Conservation (phyloP, 2,888 invertebrate species). For the Beris morrisii region DNA sequence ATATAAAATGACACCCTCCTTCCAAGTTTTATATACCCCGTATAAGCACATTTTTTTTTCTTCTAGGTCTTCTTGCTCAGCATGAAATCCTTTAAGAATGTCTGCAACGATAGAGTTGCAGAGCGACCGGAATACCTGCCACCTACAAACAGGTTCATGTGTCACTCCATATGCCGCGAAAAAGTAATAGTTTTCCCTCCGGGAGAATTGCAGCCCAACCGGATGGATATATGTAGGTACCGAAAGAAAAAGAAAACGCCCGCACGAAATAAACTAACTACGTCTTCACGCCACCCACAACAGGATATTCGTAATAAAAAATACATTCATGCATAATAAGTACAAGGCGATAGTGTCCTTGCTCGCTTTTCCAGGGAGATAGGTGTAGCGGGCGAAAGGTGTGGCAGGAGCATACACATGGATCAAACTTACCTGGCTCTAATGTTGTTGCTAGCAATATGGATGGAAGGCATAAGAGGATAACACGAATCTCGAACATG, state of each 20-base stretch:
- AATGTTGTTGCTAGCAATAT: constrained; percentile 56
- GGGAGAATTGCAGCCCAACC: neutral
- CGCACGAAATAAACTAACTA: neutral
- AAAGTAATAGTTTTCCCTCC: neutral
- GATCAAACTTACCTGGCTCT: constrained; percentile 53
- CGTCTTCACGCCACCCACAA: neutral
- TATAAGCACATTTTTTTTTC: neutral
- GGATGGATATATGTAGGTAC: neutral
- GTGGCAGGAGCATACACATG: neutral
- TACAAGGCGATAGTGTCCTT: neutral
- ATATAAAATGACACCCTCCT: constrained; percentile 30
- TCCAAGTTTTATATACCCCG: neutral
- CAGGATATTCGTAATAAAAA: constrained; percentile 8
- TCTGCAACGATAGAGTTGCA: too few relatives aligned
- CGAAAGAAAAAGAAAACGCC: too few relatives aligned
- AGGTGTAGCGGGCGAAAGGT: too few relatives aligned
- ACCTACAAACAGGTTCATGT: too few relatives aligned
- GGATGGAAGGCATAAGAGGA: constrained; percentile 56
- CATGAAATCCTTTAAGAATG: too few relatives aligned
- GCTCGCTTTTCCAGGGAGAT: too few relatives aligned
- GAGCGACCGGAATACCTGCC: too few relatives aligned
- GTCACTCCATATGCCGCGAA: too few relatives aligned
- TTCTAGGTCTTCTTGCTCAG: neutral
- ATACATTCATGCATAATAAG: constrained; percentile 14
- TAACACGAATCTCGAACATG: constrained; percentile 56